These are phyloP conservation scores for Chymomyza caudatula DNA, from an alignment of 2,888 invertebrate genomes.

Conservation along the genomic window DNA sequence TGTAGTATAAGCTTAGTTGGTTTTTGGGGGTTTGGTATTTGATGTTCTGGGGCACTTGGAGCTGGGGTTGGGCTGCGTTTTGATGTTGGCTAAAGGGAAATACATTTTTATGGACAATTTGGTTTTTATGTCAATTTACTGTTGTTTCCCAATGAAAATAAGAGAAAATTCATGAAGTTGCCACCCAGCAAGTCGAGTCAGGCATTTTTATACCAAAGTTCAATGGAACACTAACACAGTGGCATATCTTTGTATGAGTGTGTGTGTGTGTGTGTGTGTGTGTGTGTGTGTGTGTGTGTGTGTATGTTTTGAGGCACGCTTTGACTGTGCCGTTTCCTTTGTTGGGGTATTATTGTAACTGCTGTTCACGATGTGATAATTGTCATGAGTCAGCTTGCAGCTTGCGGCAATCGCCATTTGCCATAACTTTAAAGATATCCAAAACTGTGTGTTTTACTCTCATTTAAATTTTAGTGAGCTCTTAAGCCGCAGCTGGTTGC, in stretches of 20 bases:
- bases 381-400: constrained; percentile 4
- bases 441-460: neutral
- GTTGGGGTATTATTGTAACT: constrained; percentile 1
- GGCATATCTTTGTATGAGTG: neutral
- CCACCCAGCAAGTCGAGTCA: constrained; percentile 14
- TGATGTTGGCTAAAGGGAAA: constrained; percentile 59
- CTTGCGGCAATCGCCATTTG: neutral
- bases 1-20: constrained; percentile 3
- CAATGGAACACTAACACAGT: neutral
- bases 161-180: constrained; percentile 69
- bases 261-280: neutral
- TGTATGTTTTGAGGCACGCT: neutral
- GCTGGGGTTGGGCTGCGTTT: neutral
- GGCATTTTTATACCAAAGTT: neutral
- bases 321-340: neutral
- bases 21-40: neutral
- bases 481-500: neutral
- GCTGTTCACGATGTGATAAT: constrained; percentile 16
- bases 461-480: constrained; percentile 1
- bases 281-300: neutral
- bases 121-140: constrained; percentile 71
- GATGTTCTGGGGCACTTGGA: constrained; percentile 43
- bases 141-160: constrained; percentile 67
- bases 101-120: constrained; percentile 72
- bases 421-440: constrained; percentile 3